phyloP scores from a whole-genome alignment of 2,113 vertebrate genomes.

The Anas platyrhynchos region DNA sequence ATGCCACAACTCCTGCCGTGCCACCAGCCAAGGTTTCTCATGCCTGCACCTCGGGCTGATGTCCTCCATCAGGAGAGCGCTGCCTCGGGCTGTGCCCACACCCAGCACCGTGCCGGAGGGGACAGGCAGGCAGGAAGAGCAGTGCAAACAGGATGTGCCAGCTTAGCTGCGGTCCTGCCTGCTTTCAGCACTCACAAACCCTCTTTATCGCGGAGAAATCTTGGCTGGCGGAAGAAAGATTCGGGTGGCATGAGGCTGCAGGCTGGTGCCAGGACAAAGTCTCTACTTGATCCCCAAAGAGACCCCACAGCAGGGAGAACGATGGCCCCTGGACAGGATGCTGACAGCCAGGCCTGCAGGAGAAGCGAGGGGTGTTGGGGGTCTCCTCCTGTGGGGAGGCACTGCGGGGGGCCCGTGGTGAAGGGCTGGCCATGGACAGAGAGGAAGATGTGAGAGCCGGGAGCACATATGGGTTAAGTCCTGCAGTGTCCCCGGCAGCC shows the following conservation, averaged over 20 bases:
- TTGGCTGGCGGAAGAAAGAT: neutral
- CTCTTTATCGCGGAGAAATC: neutral
- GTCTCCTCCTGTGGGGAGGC: fast-evolving
- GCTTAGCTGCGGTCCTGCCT: neutral
- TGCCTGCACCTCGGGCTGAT: fast-evolving
- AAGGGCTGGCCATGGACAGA: fast-evolving
- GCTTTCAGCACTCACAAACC: neutral
- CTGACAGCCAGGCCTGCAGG: neutral
- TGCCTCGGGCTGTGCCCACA: fast-evolving
- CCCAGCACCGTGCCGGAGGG: fast-evolving
- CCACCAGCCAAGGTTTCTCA: neutral
- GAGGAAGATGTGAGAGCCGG: fast-evolving
- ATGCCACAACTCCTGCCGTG: neutral
- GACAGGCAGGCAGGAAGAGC: neutral
- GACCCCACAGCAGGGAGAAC: neutral
- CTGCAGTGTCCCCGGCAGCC: neutral
- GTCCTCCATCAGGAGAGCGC: neutral
- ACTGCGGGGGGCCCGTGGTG: neutral
- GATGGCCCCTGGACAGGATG: neutral
- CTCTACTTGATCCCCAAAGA: neutral
- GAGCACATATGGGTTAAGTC: neutral
- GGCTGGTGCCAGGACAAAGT: neutral
- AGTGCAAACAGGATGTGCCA: slow-evolving; percentile 11
- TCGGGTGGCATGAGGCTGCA: neutral
- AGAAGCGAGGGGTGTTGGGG: neutral